These are phyloP conservation scores for Alligator mississippiensis DNA, from an alignment of 2,113 vertebrate genomes.

Conservation along the genomic window DNA sequence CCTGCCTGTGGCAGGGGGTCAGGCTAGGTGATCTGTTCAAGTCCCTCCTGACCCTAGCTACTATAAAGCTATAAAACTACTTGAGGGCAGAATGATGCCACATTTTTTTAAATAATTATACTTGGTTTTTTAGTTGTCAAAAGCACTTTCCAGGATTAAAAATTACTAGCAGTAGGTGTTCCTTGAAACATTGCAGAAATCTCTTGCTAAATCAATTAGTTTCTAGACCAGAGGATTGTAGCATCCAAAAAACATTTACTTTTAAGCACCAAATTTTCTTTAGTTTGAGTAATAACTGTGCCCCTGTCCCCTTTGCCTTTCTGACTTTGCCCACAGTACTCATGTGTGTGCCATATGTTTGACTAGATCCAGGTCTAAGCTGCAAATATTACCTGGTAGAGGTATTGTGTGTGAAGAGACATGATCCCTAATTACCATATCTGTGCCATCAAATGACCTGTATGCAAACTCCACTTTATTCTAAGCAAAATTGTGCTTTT, in stretches of 20 bases:
- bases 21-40: too few relatives aligned
- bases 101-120: neutral
- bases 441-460: neutral
- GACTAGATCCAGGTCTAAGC: neutral
- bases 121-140: neutral
- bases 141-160: neutral
- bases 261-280: neutral
- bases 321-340: too few relatives aligned
- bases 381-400: neutral
- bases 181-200: neutral
- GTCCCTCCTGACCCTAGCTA: too few relatives aligned
- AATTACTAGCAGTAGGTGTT: neutral
- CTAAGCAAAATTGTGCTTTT: neutral
- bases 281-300: neutral
- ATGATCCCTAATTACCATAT: neutral
- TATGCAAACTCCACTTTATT: neutral
- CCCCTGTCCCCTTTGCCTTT: too few relatives aligned
- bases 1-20: too few relatives aligned
- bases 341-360: neutral
- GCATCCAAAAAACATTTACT: neutral
- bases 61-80: neutral
- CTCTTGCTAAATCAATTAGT: neutral
- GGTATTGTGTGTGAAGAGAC: neutral
- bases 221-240: neutral
- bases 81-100: neutral